Conservation (phyloP, 1,140 invertebrate genomes). For the Cydia strobilella region DNA sequence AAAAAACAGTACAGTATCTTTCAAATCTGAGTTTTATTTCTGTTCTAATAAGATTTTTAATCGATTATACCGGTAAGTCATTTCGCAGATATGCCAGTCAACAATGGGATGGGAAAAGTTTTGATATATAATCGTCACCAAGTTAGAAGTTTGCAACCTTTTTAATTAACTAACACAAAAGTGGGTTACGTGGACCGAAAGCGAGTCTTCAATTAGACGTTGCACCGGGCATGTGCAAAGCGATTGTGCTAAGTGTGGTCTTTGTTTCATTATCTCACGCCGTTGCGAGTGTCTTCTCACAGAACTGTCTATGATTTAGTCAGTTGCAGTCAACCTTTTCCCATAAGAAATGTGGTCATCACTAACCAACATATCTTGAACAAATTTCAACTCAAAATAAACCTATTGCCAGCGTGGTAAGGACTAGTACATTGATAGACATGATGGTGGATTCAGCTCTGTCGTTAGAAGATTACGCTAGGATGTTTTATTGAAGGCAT, state of each 20-base stretch:
- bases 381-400: background rate
- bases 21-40: background rate
- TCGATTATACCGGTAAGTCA: background rate
- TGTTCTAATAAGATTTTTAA: background rate
- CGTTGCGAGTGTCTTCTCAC: slow-evolving; percentile 51
- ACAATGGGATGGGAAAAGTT: background rate
- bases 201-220: slow-evolving; percentile 63
- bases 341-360: slow-evolving; percentile 40
- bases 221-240: slow-evolving; percentile 38
- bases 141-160: slow-evolving; percentile 10
- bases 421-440: background rate
- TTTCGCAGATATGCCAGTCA: background rate
- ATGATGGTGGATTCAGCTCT: background rate
- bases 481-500: background rate
- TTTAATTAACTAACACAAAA: slow-evolving; percentile 34
- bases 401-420: background rate
- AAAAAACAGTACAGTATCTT: no score
- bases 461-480: slow-evolving; percentile 1
- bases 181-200: slow-evolving; percentile 42
- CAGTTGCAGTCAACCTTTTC: slow-evolving; percentile 37
- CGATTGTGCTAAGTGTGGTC: slow-evolving; percentile 36
- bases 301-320: slow-evolving; percentile 34
- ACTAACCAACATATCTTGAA: slow-evolving; percentile 24
- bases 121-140: background rate
- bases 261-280: slow-evolving; percentile 54